A percentile compares a stretch with the other conserved stretches of the same genome.
phyloP scores from a whole-genome alignment of 1,140 invertebrate genomes.

The Scylla paramamosain region DNA sequence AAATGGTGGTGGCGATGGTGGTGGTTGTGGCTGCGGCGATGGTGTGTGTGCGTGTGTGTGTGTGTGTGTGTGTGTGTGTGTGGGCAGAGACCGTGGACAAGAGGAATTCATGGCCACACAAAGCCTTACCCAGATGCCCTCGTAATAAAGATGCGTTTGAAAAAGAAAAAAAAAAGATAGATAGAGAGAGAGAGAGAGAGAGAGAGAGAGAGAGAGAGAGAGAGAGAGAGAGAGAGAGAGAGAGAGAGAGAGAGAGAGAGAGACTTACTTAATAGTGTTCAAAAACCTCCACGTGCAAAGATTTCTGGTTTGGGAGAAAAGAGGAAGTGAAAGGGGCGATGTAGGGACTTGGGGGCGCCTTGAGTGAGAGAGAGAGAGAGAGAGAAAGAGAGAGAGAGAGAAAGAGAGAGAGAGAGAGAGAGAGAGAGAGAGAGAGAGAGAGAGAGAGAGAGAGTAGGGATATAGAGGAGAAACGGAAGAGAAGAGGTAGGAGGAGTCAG shows the following conservation, averaged over 20 bases:
- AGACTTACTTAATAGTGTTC: background rate
- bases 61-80: constrained; percentile 28
- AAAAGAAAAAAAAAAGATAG: background rate
- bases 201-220: background rate
- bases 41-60: constrained; percentile 45
- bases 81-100: constrained; percentile 42
- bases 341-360: background rate
- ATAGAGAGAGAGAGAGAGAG: background rate
- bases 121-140: constrained; percentile 53
- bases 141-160: constrained; percentile 59
- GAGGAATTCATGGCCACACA: constrained; percentile 46
- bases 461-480: background rate
- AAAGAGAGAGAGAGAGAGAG: no score
- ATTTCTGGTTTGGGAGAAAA: background rate
- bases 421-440: background rate
- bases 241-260: background rate
- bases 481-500: background rate
- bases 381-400: background rate
- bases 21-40: background rate
- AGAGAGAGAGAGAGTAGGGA: background rate
- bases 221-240: background rate
- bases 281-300: no score
- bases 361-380: background rate
- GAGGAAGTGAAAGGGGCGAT: background rate
- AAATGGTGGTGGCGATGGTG: background rate